Evolutionary conservation across 2,888 invertebrate species (phyloP).

Genomic region (Linnaemya vulpina): DNA sequence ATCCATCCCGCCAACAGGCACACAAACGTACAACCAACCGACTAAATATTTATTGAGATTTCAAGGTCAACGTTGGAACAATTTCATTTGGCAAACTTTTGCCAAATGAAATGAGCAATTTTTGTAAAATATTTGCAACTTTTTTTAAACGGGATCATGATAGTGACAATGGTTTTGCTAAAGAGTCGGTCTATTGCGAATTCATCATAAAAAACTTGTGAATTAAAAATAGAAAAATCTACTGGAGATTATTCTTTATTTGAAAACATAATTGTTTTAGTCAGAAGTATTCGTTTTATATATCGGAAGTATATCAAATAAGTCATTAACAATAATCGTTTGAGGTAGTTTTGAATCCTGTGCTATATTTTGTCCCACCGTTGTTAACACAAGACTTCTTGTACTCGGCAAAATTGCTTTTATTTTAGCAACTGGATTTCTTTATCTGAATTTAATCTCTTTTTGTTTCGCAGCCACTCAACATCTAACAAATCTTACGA

Average conservation of each 20-base stretch:
- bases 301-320: no score
- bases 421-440: conserved; percentile 11
- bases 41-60: background rate
- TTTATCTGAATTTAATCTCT: background rate
- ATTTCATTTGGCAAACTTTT: background rate
- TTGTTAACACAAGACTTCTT: background rate
- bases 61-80: background rate
- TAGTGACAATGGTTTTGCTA: background rate
- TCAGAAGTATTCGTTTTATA: no score
- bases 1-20: background rate
- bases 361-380: background rate
- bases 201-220: no score
- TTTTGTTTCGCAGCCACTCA: background rate
- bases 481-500: background rate
- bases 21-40: background rate
- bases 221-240: no score
- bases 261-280: no score
- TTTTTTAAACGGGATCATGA: background rate
- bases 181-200: no score
- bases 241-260: no score
- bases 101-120: background rate
- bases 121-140: background rate
- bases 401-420: background rate
- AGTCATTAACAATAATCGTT: no score
- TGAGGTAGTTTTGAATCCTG: no score